Evolutionary conservation across 64 coral and sea anemone species (phyloP), one percentile per base, ranked within the genome.

Genomic region (Astreopora myriophthalma): DNA sequence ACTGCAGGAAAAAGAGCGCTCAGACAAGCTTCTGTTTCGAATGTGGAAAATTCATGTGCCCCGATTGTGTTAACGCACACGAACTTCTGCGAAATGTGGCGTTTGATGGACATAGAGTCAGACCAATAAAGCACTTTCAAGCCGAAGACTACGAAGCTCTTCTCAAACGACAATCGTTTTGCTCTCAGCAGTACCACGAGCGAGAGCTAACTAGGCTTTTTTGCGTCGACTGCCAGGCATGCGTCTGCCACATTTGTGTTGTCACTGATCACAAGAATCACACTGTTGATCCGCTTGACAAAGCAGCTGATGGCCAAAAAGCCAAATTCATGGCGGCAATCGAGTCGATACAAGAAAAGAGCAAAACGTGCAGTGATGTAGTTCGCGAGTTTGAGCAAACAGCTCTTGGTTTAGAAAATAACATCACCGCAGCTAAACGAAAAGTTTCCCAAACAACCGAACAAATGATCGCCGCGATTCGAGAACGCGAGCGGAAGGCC

Each of bases 51-150:
- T 38, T 74, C 16, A 38, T 74, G 35, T 40, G 71, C 71, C 0
- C 71, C n/a, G 35, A 74, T 19, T 74, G 71, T 40, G 33, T 37
- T 22, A 74, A 40, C 35, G 34, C 71, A 22, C 71, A 74, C 17
- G 71, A 74, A n/a, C 0, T 42, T 35, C 20, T 74, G 13, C 16
- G 35, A 74, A 38, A 20, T 74, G 35, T 9, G 2, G 71, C 71
- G 14, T 74, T 74, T 74, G 35, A 74, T 39, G 71, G 35, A n/a
- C 71, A 74, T 20, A 74, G 39, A 74, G 35, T 74, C 71, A 74
- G 33, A 38, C 19, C 71, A 42, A n/a, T 74, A 9, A 40, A 74
- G 39, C 71, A 74, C 17, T 74, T 74, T 33, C 30, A 74, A 40
- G 34, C 33, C 13, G 33, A 74, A 74, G 34, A 38, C 61, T 64